Evolutionary conservation across 2,888 invertebrate genomes (phyloP), one percentile per base, ranked within the genome.

Genomic region (Agonopterix alstromeriana): DNA sequence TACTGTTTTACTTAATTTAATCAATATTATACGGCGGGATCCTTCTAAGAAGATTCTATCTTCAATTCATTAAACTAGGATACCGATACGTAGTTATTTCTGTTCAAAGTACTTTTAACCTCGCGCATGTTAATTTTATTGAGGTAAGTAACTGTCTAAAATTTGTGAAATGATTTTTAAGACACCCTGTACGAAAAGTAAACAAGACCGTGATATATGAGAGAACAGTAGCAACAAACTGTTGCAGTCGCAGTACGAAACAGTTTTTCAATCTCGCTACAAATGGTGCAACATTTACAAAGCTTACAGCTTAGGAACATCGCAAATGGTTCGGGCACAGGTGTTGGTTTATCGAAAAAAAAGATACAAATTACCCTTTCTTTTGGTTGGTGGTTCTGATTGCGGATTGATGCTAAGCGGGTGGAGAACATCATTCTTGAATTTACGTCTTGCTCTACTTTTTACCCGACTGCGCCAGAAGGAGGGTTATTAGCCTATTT

Each of bases 321-420:
- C 77, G 77, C 76, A 81, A 85, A 79, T 78, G 75, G 80, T 55
- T 64, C 60, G 67, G 60, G 70, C 80, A 71, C 85, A 86, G 85
- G 87, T 88, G 87, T 77, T 82, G 71, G 70, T 83, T 81, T 86
- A 86, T 85, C 86, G 84, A 84, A 86, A 27, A 85, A 79, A 86
- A 84, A 83, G 80, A 83, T 80, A 83, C 80, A 81, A 83, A 86
- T 84, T 77, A 79, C 83, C 75, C 70, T 79, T 81, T 76, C 71
- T 71, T 68, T 68, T 36, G n/a, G 17, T 17, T n/a, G 10, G 41
- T 58, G 68, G 73, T 73, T 75, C 72, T 80, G 76, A 77, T 77
- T 73, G 63, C 56, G 65, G 68, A 74, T 76, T 73, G 74, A 77
- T 80, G 70, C 63, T 58, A 61, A 62, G 60, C 61, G 58, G 58